Percentiles rank a stretch among this genome's conserved stretches.
Conservation (phyloP, 2,888 invertebrate genomes). For the Kuschelorhynchus macadamiae region DNA sequence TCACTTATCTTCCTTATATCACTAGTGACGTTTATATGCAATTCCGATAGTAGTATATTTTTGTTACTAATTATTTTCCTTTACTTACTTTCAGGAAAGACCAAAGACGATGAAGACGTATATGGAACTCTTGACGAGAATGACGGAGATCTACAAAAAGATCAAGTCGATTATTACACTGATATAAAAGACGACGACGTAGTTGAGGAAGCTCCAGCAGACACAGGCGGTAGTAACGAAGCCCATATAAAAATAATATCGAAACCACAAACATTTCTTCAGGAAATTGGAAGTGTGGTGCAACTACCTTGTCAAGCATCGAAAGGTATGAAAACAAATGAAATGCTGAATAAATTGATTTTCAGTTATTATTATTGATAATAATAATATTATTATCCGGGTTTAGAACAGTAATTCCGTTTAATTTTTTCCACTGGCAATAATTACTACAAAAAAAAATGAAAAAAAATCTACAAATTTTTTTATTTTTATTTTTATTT, state of each 20-base stretch:
- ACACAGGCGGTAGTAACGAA: conserved; percentile 41
- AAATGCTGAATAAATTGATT: neutral
- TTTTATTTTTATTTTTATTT: too few species aligned
- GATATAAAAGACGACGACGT: conserved; percentile 27
- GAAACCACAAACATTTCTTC: conserved; percentile 57
- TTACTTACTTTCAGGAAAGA: conserved; percentile 28
- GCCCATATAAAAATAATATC: conserved; percentile 49
- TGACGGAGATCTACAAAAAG: conserved; percentile 59
- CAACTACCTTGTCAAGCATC: conserved; percentile 63
- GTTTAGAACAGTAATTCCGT: too few species aligned
- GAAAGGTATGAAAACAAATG: conserved; percentile 22
- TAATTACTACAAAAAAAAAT: too few species aligned
- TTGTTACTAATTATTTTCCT: too few species aligned
- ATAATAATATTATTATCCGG: too few species aligned
- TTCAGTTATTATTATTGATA: neutral
- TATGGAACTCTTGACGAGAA: conserved; percentile 53
- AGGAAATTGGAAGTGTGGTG: conserved; percentile 61
- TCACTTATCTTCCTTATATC: too few species aligned
- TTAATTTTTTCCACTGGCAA: too few species aligned
- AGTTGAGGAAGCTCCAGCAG: conserved; percentile 34
- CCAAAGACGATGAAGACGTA: conserved; percentile 51
- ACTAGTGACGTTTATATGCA: too few species aligned
- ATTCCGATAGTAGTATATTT: too few species aligned
- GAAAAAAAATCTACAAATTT: neutral
- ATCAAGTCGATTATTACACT: conserved; percentile 58